A percentile compares a stretch with the other conserved stretches of the same genome.
Evolutionary conservation across 2,113 vertebrate species (phyloP).

Genomic region (Chauna torquata): DNA sequence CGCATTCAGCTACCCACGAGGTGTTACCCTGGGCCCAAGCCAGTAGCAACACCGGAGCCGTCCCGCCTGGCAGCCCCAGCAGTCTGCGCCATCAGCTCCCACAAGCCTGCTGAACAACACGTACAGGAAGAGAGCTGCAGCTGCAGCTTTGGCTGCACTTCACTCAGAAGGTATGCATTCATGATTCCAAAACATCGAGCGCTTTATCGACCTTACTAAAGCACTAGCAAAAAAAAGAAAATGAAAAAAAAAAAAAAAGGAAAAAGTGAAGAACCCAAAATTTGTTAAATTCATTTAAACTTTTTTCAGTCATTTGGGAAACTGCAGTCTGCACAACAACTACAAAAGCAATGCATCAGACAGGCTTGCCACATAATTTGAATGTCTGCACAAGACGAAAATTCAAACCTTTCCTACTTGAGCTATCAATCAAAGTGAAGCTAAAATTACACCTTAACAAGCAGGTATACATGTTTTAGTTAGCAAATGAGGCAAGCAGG

Average conservation of each 20-base stretch:
- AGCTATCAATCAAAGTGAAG: slow-evolving; percentile 56
- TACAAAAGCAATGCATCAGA: background rate
- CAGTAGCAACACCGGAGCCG: background rate
- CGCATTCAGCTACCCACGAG: background rate
- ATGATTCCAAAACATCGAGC: background rate
- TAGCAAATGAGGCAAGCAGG: slow-evolving; percentile 40
- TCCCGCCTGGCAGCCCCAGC: background rate
- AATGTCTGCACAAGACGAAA: slow-evolving; percentile 33
- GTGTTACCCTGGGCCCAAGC: slow-evolving; percentile 22
- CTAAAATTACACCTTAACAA: slow-evolving; percentile 56
- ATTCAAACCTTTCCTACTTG: slow-evolving; percentile 35
- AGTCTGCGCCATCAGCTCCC: slow-evolving; percentile 9
- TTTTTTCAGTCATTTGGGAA: background rate
- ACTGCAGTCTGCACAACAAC: background rate
- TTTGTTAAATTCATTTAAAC: slow-evolving; percentile 33
- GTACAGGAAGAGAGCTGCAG: background rate
- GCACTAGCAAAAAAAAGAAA: background rate
- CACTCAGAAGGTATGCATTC: slow-evolving; percentile 20
- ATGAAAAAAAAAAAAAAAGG: background rate
- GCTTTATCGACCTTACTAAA: slow-evolving; percentile 4
- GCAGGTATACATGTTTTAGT: slow-evolving; percentile 48
- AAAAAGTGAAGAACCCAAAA: background rate
- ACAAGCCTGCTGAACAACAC: background rate
- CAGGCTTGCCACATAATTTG: background rate
- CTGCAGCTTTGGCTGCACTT: slow-evolving; percentile 57